A percentile compares a stretch with the other conserved stretches of the same genome.
Evolutionary conservation across 2,888 invertebrate species (phyloP).

Genomic region (Homarus gammarus): DNA sequence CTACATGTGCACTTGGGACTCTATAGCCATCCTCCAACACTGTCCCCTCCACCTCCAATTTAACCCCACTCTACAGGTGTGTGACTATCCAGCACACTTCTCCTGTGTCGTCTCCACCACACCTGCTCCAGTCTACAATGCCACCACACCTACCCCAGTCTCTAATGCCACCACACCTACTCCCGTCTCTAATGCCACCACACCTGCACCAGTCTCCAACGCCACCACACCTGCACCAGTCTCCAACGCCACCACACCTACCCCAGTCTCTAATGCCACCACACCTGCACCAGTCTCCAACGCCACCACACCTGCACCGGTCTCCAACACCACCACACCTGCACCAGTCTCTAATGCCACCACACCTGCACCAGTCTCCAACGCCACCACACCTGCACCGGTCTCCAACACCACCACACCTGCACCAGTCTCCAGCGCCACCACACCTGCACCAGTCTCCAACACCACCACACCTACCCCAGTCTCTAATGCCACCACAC

Average conservation of each 20-base stretch:
- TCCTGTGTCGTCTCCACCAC: constrained; percentile 1
- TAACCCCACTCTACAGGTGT: constrained; percentile 35
- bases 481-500: no score
- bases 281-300: background rate
- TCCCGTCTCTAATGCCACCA: background rate
- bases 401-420: no score
- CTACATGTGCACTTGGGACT: constrained; percentile 54
- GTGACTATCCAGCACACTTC: constrained; percentile 19
- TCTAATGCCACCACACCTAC: background rate
- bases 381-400: no score
- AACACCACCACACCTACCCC: no score
- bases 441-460: no score
- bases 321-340: no score
- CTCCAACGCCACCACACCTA: background rate
- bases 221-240: constrained; percentile 11
- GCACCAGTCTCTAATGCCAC: no score
- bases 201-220: background rate
- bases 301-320: background rate
- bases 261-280: background rate
- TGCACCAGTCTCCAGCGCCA: no score
- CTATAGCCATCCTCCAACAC: background rate
- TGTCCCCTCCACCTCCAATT: constrained; percentile 35
- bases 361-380: no score
- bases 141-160: constrained; percentile 9
- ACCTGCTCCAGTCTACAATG: background rate